A percentile compares a stretch with the other conserved stretches of the same genome.
Evolutionary conservation across 2,113 vertebrate species (phyloP).

Genomic region (Empidonax traillii): DNA sequence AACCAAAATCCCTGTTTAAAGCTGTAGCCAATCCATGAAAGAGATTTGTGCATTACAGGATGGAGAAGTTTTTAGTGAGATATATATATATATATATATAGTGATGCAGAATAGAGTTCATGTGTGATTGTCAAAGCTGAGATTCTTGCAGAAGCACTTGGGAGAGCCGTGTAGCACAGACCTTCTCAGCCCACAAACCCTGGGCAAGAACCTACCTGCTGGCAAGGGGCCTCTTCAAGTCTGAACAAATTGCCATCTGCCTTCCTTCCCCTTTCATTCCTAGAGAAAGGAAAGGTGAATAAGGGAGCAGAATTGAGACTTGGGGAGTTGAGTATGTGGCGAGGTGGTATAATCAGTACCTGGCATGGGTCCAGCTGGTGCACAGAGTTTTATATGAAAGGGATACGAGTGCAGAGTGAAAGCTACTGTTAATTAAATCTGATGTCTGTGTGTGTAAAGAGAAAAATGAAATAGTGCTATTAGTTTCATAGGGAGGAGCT

Average conservation of each 20-base stretch:
- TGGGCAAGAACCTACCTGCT: neutral
- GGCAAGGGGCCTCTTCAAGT: neutral
- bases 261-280: neutral
- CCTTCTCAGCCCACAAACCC: fast-evolving
- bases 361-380: neutral
- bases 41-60: neutral
- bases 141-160: neutral
- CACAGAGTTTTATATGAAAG: neutral
- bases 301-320: neutral
- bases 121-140: neutral
- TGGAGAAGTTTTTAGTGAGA: neutral
- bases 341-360: neutral
- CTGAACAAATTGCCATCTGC: neutral
- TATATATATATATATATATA: neutral
- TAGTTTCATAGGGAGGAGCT: neutral
- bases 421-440: neutral
- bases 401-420: neutral
- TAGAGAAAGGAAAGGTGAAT: neutral
- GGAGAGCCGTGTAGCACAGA: neutral
- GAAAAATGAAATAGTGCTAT: neutral
- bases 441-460: neutral
- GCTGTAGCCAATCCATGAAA: neutral
- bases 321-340: neutral
- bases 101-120: neutral
- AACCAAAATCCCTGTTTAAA: neutral